phyloP scores from a whole-genome alignment of 2,113 vertebrate genomes.

The Acanthochromis polyacanthus region DNA sequence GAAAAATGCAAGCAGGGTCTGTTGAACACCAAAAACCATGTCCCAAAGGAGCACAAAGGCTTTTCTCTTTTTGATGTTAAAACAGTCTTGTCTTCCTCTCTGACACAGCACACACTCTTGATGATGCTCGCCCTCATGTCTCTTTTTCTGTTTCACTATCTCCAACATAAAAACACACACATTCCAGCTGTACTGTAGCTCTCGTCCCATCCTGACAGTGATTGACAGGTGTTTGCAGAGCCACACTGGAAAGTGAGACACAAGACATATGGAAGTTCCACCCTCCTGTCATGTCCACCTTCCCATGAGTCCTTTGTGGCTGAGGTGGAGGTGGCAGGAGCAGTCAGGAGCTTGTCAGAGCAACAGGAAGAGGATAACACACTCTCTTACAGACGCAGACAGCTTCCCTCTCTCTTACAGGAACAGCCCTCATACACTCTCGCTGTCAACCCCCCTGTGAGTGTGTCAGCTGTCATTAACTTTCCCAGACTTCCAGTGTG shows the following conservation, averaged over 20 bases:
- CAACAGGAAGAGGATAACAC: slow-evolving; percentile 78
- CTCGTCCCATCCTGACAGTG: slow-evolving; percentile 70
- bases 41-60: not conserved
- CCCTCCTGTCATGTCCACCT: slow-evolving; percentile 82
- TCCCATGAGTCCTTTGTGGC: slow-evolving; percentile 82
- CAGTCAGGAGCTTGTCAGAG: slow-evolving; percentile 79
- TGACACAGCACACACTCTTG: not conserved
- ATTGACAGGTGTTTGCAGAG: slow-evolving; percentile 84
- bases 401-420: slow-evolving; percentile 55
- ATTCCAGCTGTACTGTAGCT: slow-evolving; percentile 54
- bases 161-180: slow-evolving; percentile 15
- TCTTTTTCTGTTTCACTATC: not conserved
- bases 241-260: slow-evolving; percentile 73
- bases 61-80: not conserved
- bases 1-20: not conserved
- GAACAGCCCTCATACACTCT: slow-evolving; percentile 60
- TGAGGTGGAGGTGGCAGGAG: slow-evolving; percentile 78
- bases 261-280: slow-evolving; percentile 74
- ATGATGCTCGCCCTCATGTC: not conserved
- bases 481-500: slow-evolving; percentile 70
- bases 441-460: slow-evolving; percentile 68
- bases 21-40: not conserved
- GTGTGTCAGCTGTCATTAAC: slow-evolving; percentile 74
- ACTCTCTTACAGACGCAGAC: slow-evolving; percentile 25
- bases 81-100: not conserved